These are phyloP conservation scores for Macrosoma leucophasiata DNA, from an alignment of 2,888 invertebrate genomes.

Conservation along the genomic window DNA sequence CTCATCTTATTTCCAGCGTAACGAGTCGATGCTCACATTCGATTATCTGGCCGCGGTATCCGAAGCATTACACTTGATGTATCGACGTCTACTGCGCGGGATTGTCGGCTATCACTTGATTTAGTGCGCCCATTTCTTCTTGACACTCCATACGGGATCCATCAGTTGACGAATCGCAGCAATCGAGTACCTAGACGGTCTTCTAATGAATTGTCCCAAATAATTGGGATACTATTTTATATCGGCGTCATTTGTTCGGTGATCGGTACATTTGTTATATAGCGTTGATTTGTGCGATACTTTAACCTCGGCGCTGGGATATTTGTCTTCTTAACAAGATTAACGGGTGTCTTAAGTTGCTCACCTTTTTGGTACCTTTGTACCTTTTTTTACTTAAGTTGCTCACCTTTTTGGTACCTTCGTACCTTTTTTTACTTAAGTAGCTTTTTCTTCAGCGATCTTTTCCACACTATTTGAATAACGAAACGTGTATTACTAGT, in stretches of 20 bases:
- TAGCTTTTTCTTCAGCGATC: too few species aligned
- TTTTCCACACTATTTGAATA: too few species aligned
- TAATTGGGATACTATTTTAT: constrained; percentile 74
- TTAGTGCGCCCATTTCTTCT: constrained; percentile 69
- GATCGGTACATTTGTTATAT: constrained; percentile 67
- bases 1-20: constrained; percentile 73
- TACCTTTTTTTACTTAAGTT: too few species aligned
- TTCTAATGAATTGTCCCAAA: constrained; percentile 74
- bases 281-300: constrained; percentile 66
- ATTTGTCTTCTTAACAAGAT: constrained; percentile 33
- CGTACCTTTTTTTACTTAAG: too few species aligned
- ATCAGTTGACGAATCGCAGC: constrained; percentile 68
- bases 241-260: constrained; percentile 65
- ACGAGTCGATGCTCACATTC: constrained; percentile 75
- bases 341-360: constrained; percentile 29
- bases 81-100: constrained; percentile 70
- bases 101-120: constrained; percentile 70
- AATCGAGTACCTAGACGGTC: constrained; percentile 61
- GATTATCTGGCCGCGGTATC: constrained; percentile 74
- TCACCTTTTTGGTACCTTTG: too few species aligned
- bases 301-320: constrained; percentile 45
- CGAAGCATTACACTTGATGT: constrained; percentile 74
- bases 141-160: constrained; percentile 67
- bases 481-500: too few species aligned
- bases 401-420: constrained; percentile 27